Evolutionary conservation across 2,113 vertebrate genomes (phyloP), one percentile per base, ranked within the genome.

Genomic region (Rattus norvegicus): DNA sequence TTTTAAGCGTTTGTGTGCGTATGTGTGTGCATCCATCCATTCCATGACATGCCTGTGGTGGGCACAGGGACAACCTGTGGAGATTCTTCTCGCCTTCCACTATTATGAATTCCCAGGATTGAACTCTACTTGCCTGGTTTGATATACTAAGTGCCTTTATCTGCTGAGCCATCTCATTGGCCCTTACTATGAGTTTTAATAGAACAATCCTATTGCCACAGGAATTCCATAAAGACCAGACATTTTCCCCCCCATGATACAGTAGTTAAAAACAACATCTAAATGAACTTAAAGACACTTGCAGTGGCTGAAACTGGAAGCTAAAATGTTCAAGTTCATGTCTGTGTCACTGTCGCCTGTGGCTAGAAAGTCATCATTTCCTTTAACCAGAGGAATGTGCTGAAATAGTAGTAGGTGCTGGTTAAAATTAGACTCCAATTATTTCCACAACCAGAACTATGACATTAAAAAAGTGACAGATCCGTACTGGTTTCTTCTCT

Each of bases 391-490:
- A 95, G 83, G 93, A 97, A 97, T 97, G 93, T 95, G 91, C 94
- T 95, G 97, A 97, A 96, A 97, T 39, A 93, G 97, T 96, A 92
- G 94, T 95, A 97, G 94, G 95, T 98, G 93, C 95, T 91, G 89
- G 96, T 91, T 97, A 98, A 96, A 97, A 97, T 97, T 97, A 97
- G 97, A 96, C 90, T 75, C 77, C 77, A 83, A 49, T 43, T 93
- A n/a, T 96, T 97, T 97, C 83, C 43, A 94, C 94, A 83, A 80
- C 83, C 77, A 96, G 83, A 94, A 54, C 16, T 83, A 90, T 75
- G 89, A 94, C 76, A 75, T 90, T 67, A 79, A 5, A 72, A 77
- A 14, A 93, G 63, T 92, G 80, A 89, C 92, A 90, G 73, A 47
- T 56, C 17, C 65, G 36, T 91, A n/a, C 90, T 90, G 43, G 6